Base-by-base conservation (phyloP, 2,888 invertebrate genomes). In the Serripes groenlandicus region DNA sequence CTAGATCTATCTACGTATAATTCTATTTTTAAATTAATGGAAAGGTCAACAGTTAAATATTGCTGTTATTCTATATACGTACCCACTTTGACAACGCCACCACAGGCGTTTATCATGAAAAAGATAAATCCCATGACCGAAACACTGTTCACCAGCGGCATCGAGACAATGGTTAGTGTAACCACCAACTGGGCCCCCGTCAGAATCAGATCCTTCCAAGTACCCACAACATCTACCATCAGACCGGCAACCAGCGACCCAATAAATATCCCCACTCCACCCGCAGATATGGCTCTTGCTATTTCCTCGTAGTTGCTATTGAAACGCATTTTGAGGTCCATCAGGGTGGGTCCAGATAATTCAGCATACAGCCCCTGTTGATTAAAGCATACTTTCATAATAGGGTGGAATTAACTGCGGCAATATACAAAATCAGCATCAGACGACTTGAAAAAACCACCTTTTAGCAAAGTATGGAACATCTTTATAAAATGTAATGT, bases 271-370 rank as follows among this genome's bases (percentile, higher is more conserved):
- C 87, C 87, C 0, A 81, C 75, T 26, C 85, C 85, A 5, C 49
- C 35, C 5, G 83, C 85, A 15, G 87, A 85, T 5, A 85, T 73
- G 7, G 82, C 73, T 2, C 83, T 71, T 1, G 85, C 83, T 15
- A 88, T 49, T 18, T 78, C 78, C 23, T 83, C 87, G 15, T 79
- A 81, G 69, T 76, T 77, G 15, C 77, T 58, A 28, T 81, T 56
- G 37, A 88, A 85, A 1, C 75, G 75, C 30, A 85, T 69, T 35
- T 73, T 79, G 30, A 88, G 74, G 66, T 88, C 87, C n/a, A 85
- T 56, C 69, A 88, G 73, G 0, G 87, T 88, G 15, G 87, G 85
- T 26, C 85, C 87, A 28, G 77, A 81, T 66, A 88, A 75, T 69
- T 83, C 85, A 1, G 75, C 30, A 60, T 81, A 83, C 23, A 88